These are phyloP conservation scores for honey bee (Apis mellifera) DNA, from an alignment of 1,140 invertebrate genomes.

Conservation along the genomic window Amel_HAv3.1 CM009939.2:5417001-5417500, in stretches of 20 bases:
- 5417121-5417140: not conserved
- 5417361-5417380: constrained; percentile 42
- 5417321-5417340: constrained; percentile 25
- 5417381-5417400: constrained; percentile 19
- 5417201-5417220: not conserved
- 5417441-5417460: constrained; percentile 32
- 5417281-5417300: not conserved
- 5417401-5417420: constrained; percentile 32
- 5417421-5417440: constrained; percentile 42
- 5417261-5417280: not conserved
- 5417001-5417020: too few species aligned
- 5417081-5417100: not conserved
- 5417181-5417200: not conserved
- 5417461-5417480: constrained; percentile 1
- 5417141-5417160: not conserved
- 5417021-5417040: too few species aligned
- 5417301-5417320: too few species aligned
- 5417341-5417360: constrained; percentile 17
- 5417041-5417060: too few species aligned
- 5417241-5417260: not conserved
- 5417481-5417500: not conserved
- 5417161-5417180: not conserved
- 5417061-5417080: not conserved
- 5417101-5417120: not conserved
- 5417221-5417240: not conserved